phyloP scores from a whole-genome alignment of 2,113 vertebrate species.

The Phasianus colchicus region DNA sequence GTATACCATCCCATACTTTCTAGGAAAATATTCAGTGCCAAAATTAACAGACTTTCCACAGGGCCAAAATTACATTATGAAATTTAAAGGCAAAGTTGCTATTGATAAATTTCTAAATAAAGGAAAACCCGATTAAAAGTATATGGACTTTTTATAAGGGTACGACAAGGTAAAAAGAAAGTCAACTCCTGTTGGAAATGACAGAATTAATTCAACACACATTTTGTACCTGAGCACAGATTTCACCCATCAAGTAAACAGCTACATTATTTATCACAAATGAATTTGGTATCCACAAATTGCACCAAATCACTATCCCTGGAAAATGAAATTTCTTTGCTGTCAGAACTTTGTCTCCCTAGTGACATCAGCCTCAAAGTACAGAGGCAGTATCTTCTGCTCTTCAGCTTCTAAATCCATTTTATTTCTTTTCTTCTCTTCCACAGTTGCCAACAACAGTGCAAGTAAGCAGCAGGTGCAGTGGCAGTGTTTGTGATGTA shows the following conservation, averaged over 20 bases:
- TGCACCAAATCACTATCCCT: neutral
- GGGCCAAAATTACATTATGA: neutral
- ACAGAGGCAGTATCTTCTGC: neutral
- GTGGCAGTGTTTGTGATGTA: neutral
- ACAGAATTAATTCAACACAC: neutral
- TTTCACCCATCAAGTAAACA: neutral
- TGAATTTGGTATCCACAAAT: neutral
- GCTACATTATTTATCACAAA: neutral
- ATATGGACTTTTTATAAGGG: rapidly evolving
- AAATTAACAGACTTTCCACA: neutral
- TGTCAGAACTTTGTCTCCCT: neutral
- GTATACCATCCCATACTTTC: neutral
- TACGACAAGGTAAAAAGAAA: neutral
- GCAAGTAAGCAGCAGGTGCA: constrained; percentile 39
- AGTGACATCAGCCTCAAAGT: neutral
- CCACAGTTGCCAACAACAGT: neutral
- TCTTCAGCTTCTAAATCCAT: constrained; percentile 8
- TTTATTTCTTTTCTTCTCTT: constrained; percentile 3
- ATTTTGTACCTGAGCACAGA: neutral
- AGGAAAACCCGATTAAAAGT: neutral
- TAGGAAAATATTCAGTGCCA: neutral
- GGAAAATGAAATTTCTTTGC: neutral
- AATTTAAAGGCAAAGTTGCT: neutral
- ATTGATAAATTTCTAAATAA: neutral
- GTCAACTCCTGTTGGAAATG: neutral